Percentiles rank a stretch among this genome's conserved stretches.
These are phyloP conservation scores for Spinibarbus caldwelli DNA, from an alignment of 2,797 vertebrate species.

Conservation along the genomic window DNA sequence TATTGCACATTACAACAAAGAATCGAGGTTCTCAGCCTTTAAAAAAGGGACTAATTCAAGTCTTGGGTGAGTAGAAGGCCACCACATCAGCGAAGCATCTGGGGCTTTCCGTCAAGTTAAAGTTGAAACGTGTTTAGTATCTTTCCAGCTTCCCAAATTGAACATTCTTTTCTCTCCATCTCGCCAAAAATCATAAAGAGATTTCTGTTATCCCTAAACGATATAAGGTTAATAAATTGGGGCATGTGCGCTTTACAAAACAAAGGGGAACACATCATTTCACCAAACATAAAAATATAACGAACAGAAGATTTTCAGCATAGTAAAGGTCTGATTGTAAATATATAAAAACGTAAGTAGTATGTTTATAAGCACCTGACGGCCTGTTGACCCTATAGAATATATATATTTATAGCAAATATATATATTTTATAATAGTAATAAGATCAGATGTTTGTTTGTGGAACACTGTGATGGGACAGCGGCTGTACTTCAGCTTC, in stretches of 20 bases:
- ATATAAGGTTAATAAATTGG: slow-evolving; percentile 79
- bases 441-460: slow-evolving; percentile 50
- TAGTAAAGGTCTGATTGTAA: slow-evolving; percentile 96
- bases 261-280: slow-evolving; percentile 86
- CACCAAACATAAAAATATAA: slow-evolving; percentile 94
- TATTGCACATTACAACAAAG: slow-evolving; percentile 99
- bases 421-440: slow-evolving; percentile 7
- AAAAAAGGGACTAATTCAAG: slow-evolving; percentile 97
- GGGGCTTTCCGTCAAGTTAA: slow-evolving; percentile 84
- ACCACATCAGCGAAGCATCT: slow-evolving; percentile 55
- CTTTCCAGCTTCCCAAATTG: slow-evolving; percentile 78
- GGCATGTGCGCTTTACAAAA: slow-evolving; percentile 87
- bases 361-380: slow-evolving; percentile 87
- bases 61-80: slow-evolving; percentile 96
- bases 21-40: slow-evolving; percentile 97
- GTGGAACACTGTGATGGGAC: slow-evolving; percentile 60
- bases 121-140: slow-evolving; percentile 86
- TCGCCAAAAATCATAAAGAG: slow-evolving; percentile 82
- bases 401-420: background rate
- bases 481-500: slow-evolving; percentile 84
- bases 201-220: no score
- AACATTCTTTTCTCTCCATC: slow-evolving; percentile 71
- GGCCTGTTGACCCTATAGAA: slow-evolving; percentile 67
- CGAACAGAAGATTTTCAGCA: slow-evolving; percentile 95
- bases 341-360: slow-evolving; percentile 95